phyloP scores from a whole-genome alignment of 2,797 vertebrate genomes.

The Chiloscyllium punctatum region DNA sequence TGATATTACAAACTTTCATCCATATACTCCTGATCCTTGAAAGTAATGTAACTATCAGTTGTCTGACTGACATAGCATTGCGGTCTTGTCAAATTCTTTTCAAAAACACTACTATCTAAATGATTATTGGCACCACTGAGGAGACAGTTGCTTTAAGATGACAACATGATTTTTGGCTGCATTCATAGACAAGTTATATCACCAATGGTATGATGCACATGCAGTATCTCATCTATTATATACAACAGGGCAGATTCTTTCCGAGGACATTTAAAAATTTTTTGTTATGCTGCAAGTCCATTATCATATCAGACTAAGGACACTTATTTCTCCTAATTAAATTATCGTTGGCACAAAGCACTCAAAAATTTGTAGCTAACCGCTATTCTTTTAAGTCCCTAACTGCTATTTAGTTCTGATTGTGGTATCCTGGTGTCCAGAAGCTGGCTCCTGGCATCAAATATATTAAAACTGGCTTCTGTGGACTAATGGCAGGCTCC shows the following conservation, averaged over 20 bases:
- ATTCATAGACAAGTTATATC: conserved; percentile 3
- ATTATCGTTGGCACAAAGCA: neutral
- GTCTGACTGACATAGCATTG: neutral
- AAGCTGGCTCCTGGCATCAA: neutral
- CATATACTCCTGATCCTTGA: conserved; percentile 6
- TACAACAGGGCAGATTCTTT: neutral
- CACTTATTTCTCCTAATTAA: neutral
- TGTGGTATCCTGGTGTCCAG: neutral
- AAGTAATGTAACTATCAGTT: neutral
- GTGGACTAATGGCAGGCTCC: neutral
- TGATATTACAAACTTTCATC: neutral
- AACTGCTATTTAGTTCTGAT: neutral
- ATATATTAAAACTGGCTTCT: neutral
- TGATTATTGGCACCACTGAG: conserved; percentile 27
- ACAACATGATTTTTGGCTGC: neutral
- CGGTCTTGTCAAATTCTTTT: conserved; percentile 9
- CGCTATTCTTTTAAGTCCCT: neutral
- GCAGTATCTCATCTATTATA: neutral
- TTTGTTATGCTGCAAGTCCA: neutral
- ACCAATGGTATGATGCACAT: neutral
- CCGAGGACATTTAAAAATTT: conserved; percentile 11
- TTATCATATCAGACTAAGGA: conserved; percentile 1
- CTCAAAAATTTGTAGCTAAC: neutral
- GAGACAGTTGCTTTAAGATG: neutral
- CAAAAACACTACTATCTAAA: conserved; percentile 25